phyloP scores from a whole-genome alignment of 2,888 invertebrate genomes.

The Acrocera orbiculus region DNA sequence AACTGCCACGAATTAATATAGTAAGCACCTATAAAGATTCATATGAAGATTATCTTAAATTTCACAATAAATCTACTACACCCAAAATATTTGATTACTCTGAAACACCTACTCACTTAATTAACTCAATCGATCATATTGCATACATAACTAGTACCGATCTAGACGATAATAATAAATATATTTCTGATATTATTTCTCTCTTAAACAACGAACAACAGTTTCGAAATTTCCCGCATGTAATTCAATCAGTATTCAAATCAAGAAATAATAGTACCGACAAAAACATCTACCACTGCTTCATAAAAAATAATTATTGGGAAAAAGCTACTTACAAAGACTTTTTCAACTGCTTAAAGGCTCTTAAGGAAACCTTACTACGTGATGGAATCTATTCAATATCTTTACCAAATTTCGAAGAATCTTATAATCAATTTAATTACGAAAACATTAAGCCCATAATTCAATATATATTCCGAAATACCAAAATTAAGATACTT shows the following conservation, averaged over 20 bases:
- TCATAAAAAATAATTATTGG: conserved; percentile 6
- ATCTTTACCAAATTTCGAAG: conserved; percentile 4
- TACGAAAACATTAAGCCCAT: conserved; percentile 5
- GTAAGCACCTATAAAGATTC: too few species aligned
- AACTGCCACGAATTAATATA: too few species aligned
- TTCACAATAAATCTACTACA: too few species aligned
- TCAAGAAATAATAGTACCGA: conserved; percentile 1
- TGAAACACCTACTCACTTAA: too few species aligned
- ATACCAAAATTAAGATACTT: conserved; percentile 4
- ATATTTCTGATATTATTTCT: too few species aligned
- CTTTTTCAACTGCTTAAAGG: conserved; percentile 5
- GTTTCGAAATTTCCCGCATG: too few species aligned
- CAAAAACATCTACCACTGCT: conserved; percentile 7
- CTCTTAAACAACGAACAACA: too few species aligned
- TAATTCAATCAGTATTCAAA: conserved; percentile 7
- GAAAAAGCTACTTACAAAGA: conserved; percentile 3
- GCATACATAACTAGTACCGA: too few species aligned
- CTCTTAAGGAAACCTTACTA: conserved; percentile 3
- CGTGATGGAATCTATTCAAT: conserved; percentile 3
- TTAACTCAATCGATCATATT: too few species aligned
- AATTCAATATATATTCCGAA: conserved; percentile 2
- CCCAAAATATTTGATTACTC: too few species aligned
- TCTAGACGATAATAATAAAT: too few species aligned
- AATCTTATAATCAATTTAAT: conserved; percentile 5
- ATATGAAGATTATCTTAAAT: too few species aligned